These are phyloP conservation scores for Erebia ligea DNA, from an alignment of 2,888 invertebrate species.

Conservation along the genomic window DNA sequence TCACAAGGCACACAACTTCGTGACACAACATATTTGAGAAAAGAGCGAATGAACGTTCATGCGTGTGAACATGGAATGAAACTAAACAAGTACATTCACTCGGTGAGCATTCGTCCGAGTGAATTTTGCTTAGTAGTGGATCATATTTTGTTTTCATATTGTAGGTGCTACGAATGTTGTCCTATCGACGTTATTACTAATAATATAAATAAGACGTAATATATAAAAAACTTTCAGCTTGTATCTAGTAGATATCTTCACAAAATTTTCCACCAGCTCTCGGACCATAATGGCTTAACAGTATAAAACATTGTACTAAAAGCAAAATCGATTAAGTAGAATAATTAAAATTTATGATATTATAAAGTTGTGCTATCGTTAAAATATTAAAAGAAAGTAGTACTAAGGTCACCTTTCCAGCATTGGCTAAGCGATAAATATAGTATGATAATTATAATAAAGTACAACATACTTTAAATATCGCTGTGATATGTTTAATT, in stretches of 20 bases:
- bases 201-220: background rate
- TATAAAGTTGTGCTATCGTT: slow-evolving; percentile 49
- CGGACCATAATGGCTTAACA: slow-evolving; percentile 40
- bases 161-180: too few species aligned
- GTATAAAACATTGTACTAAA: slow-evolving; percentile 60
- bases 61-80: too few species aligned
- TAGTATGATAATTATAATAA: background rate
- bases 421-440: slow-evolving; percentile 13
- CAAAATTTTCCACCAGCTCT: background rate
- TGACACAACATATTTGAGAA: too few species aligned
- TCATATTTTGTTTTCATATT: too few species aligned
- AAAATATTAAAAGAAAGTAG: slow-evolving; percentile 35
- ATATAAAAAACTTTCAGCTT: background rate
- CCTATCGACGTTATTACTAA: too few species aligned
- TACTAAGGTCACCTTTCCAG: slow-evolving; percentile 25
- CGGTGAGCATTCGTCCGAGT: too few species aligned
- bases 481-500: too few species aligned
- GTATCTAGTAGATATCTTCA: background rate
- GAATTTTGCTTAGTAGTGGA: too few species aligned
- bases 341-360: slow-evolving; percentile 48
- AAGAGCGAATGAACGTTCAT: too few species aligned
- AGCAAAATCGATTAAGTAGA: slow-evolving; percentile 44
- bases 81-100: too few species aligned
- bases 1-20: too few species aligned
- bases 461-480: background rate